Conservation (phyloP, 2,797 vertebrate genomes). For the Pteronotus mesoamericanus region DNA sequence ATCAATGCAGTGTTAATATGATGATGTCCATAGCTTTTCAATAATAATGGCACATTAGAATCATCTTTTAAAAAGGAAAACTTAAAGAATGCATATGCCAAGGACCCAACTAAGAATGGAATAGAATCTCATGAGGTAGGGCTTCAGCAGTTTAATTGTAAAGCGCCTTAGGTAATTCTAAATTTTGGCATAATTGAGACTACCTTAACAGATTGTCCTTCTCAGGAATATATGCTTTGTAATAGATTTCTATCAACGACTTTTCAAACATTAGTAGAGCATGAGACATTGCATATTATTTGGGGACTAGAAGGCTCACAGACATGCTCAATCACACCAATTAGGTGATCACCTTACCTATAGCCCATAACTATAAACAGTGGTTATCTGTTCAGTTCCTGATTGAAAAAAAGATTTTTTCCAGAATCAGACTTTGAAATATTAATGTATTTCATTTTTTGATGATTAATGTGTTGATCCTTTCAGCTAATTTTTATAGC, state of each 20-base stretch:
- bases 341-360: not conserved
- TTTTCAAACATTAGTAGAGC: conserved; percentile 4
- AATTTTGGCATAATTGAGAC: not conserved
- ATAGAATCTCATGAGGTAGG: not conserved
- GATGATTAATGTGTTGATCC: not conserved
- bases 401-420: not conserved
- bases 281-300: not conserved
- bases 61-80: not conserved
- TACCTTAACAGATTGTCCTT: not conserved
- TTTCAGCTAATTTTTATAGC: not conserved
- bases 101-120: not conserved
- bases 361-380: not conserved
- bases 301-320: not conserved
- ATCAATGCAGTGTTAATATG: not conserved
- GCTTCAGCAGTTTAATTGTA: not conserved
- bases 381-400: not conserved
- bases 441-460: not conserved
- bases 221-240: not conserved
- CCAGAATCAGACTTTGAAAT: not conserved
- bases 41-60: not conserved
- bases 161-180: not conserved
- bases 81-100: not conserved
- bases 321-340: not conserved
- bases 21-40: not conserved
- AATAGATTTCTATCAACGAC: not conserved